Conservation (phyloP, 2,797 vertebrate genomes). For the Falco columbarius region DNA sequence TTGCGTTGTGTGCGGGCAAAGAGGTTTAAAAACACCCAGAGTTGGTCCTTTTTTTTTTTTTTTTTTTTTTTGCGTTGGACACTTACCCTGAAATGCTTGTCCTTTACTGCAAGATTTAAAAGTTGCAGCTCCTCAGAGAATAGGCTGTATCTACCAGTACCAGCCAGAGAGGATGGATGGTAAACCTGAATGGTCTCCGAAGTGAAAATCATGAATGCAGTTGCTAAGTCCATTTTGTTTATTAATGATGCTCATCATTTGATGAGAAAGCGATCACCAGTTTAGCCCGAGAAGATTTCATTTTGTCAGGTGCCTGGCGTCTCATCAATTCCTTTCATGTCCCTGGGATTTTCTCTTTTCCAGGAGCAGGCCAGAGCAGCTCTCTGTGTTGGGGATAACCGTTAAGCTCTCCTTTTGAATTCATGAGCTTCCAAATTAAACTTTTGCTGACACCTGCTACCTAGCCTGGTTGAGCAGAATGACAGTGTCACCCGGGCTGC, state of each 20-base stretch:
- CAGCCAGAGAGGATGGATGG: background rate
- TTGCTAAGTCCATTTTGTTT: background rate
- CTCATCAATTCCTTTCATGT: slow-evolving; percentile 60
- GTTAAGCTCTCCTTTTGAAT: slow-evolving; percentile 57
- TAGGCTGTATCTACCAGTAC: background rate
- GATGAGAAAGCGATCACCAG: background rate
- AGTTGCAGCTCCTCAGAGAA: slow-evolving; percentile 6
- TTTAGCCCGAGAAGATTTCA: background rate
- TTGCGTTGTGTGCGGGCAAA: background rate
- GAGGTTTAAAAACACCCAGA: background rate
- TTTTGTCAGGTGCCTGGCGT: background rate
- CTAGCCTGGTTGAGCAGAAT: background rate
- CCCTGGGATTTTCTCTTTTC: slow-evolving; percentile 48
- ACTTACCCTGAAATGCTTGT: background rate
- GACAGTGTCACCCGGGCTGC: background rate
- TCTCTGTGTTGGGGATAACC: slow-evolving; percentile 28
- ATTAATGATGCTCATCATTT: background rate
- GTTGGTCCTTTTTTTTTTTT: background rate
- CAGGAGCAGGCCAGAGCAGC: slow-evolving; percentile 45
- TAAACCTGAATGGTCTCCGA: background rate
- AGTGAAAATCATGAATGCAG: background rate
- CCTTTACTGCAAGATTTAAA: background rate
- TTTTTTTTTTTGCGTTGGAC: background rate
- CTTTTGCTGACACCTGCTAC: slow-evolving; percentile 67
- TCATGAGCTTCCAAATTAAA: slow-evolving; percentile 68